Conservation (phyloP, 2,888 invertebrate species). For the Odontothrips loti region DNA sequence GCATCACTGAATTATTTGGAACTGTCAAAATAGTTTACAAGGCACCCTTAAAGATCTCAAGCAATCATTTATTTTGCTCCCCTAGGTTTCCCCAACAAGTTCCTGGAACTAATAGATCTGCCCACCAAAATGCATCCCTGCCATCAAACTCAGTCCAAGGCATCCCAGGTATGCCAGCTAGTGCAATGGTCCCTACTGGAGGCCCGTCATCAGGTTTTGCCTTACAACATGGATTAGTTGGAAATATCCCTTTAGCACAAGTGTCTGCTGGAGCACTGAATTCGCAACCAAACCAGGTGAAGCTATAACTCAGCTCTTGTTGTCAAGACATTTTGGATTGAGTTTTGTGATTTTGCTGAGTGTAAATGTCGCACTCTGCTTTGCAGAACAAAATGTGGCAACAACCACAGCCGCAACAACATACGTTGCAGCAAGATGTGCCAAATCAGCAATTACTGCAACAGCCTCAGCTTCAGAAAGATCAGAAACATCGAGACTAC, state of each 20-base stretch:
- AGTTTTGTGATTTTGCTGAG: not conserved
- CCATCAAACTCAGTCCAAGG: not conserved
- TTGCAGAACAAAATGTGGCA: not conserved
- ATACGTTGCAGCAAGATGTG: not conserved
- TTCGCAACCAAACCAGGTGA: not conserved
- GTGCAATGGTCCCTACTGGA: not conserved
- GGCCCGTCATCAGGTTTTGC: not conserved
- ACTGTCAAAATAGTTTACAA: not conserved
- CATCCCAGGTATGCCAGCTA: not conserved
- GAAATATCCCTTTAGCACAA: not conserved
- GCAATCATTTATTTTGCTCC: not conserved
- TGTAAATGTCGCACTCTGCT: not conserved
- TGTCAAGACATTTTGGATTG: not conserved
- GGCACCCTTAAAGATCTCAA: not conserved
- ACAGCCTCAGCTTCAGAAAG: not conserved
- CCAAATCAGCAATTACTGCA: constrained; percentile 2
- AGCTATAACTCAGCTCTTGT: not conserved
- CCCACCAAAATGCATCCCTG: not conserved
- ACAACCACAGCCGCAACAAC: not conserved
- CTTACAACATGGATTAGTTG: not conserved
- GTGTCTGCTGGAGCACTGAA: not conserved
- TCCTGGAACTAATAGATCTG: not conserved
- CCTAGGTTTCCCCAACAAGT: constrained; percentile 6
- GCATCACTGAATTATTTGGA: not conserved
- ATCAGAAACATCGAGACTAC: constrained; percentile 35